Evolutionary conservation across 2,888 invertebrate genomes (phyloP).

Genomic region (Caenorhabditis macrosperma): DNA sequence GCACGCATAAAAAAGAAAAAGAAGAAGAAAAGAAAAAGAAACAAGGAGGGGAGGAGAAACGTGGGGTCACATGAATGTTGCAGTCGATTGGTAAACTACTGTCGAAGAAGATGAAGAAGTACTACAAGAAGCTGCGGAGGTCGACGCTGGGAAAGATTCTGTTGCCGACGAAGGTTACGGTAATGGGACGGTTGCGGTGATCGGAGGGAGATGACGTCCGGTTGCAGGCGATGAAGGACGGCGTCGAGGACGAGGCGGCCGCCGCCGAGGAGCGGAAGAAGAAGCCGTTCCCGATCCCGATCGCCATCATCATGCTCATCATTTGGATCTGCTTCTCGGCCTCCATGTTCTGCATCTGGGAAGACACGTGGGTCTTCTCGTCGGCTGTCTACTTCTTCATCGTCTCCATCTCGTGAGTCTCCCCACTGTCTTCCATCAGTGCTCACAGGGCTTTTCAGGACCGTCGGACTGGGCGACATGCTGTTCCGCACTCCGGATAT

Average conservation of each 20-base stretch:
- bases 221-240: conserved; percentile 32
- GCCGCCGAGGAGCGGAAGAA: conserved; percentile 47
- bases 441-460: conserved; percentile 66
- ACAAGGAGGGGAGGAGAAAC: not conserved
- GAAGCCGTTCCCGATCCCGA: conserved; percentile 74
- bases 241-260: conserved; percentile 23
- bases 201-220: not conserved
- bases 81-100: conserved; percentile 75
- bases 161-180: conserved; percentile 29
- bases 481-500: conserved; percentile 78
- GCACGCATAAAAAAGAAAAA: conserved; percentile 6
- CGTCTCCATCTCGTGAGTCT: conserved; percentile 76
- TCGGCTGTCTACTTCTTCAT: conserved; percentile 79
- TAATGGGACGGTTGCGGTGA: not conserved
- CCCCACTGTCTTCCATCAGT: not conserved
- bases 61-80: conserved; percentile 21
- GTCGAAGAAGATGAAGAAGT: conserved; percentile 72
- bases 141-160: conserved; percentile 50
- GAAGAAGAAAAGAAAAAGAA: not conserved
- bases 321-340: conserved; percentile 77
- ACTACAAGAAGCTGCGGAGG: conserved; percentile 71
- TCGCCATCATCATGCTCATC: conserved; percentile 76
- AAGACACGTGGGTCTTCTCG: conserved; percentile 67
- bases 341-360: conserved; percentile 66
- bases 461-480: conserved; percentile 79